Evolutionary conservation across 2,888 invertebrate species (phyloP), one percentile per base, ranked within the genome.

Genomic region (Meloe dianella): DNA sequence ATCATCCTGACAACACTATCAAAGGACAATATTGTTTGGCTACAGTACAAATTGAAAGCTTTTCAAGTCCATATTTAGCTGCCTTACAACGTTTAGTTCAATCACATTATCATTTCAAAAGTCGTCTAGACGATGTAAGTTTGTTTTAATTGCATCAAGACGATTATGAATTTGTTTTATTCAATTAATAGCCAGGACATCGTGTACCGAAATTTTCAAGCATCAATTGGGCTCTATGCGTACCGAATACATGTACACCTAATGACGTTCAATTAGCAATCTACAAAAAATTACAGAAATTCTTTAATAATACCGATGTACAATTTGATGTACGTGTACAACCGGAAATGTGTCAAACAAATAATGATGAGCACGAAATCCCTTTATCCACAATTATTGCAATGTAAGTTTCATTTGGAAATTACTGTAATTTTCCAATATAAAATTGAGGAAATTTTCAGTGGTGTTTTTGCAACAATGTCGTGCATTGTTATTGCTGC

Each of bases 111-210:
- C 87, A 88, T 58, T 89, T 91, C 77, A 86, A 84, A 73, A 91
- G 90, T 80, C 88, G 88, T 78, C 82, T 91, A 69, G 85, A 87
- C 73, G 91, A 91, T 81, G 91, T 91, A 84, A 89, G 90, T 87
- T 77, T 66, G 17, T 30, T 10, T 57, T 17, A 10, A 61, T 17
- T 51, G 1, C 57, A 22, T 54, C 22, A 7, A 17, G 3, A 41
- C 35, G 22, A 35, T 20, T 20, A 12, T 12, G 4, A 35, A n/a
- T n/a, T n/a, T n/a, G n/a, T n/a, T 12, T 4, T 7, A 35, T 41
- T 41, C 1, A 41, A 41, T 5, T 35, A 17, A 61, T 75, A 91
- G 91, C 90, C 91, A 57, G 91, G 91, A 7, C 91, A 91, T 79
- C 84, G 91, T 68, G 89, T 91, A 8, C 91, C 91, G 0, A 85